Base-by-base conservation (phyloP, 2,113 vertebrate genomes). In the Zosterops japonicus region DNA sequence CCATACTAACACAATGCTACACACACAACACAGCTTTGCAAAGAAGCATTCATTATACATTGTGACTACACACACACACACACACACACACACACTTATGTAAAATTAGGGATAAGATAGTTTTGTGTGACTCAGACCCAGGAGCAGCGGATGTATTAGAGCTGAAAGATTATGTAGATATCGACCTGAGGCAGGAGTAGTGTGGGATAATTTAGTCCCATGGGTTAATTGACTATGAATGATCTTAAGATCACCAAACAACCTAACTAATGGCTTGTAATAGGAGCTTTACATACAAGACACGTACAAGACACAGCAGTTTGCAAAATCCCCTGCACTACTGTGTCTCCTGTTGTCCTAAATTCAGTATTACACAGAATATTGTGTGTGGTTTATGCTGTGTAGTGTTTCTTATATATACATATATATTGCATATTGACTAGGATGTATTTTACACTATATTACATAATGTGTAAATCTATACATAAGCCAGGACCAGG, bases 141-240 rank as follows among this genome's bases (percentile, higher is more conserved):
- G 86, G 72, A 80, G 50, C 57, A 85, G 71, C 25, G 47, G 63
- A 78, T 83, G 29, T 76, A 29, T 80, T 50, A 82, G n/a, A 60
- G 50, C 46, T 67, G 79, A 80, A 93, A 90, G 90, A 90, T 92
- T 83, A 85, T 59, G 72, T 16, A 92, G 68, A 36, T 83, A 93
- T 83, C 24, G 68, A 95, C 86, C 86, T 49, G 56, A 84, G 52
- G 68, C 68, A 89, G 56, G 47, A 86, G 76, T 70, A 94, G 47
- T 24, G 64, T 53, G 69, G 11, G 69, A 93, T 95, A 89, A 97
- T 97, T 93, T 92, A 95, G 93, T 94, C 86, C 93, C 93, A 87
- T 87, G 91, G 95, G 96, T 93, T 95, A 94, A 96, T 93, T 92
- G 94, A 94, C 86, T 94, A 94, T 93, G 91, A 96, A 94, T 81